These are phyloP conservation scores for Sceliomorpha sp. DNA, from an alignment of 2,888 invertebrate genomes.

Conservation along the genomic window DNA sequence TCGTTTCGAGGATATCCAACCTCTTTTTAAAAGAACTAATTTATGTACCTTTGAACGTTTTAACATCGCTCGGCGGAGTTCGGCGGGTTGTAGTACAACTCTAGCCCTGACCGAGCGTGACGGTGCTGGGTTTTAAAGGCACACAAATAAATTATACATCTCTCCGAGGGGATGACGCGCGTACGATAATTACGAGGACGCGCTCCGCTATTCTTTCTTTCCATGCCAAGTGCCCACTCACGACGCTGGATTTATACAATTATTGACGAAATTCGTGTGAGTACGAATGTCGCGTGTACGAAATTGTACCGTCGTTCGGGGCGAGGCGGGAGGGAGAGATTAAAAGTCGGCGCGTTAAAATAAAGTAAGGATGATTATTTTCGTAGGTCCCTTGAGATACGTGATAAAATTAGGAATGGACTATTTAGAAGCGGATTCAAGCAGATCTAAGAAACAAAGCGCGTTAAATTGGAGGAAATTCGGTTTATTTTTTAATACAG, in stretches of 20 bases:
- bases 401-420: too few relatives aligned
- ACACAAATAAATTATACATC: slow-evolving; percentile 71
- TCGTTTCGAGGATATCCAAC: slow-evolving; percentile 27
- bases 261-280: slow-evolving; percentile 34
- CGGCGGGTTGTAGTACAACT: slow-evolving; percentile 77
- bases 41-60: slow-evolving; percentile 56
- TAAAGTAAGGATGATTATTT: too few relatives aligned
- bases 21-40: slow-evolving; percentile 51
- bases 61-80: slow-evolving; percentile 60
- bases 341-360: too few relatives aligned
- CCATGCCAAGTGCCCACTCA: slow-evolving; percentile 23
- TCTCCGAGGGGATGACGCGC: slow-evolving; percentile 40
- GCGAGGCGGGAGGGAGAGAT: too few relatives aligned
- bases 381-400: too few relatives aligned
- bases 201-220: slow-evolving; percentile 47
- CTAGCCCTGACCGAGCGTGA: slow-evolving; percentile 73
- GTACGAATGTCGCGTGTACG: slow-evolving; percentile 24
- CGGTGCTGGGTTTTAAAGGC: slow-evolving; percentile 69
- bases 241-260: slow-evolving; percentile 32
- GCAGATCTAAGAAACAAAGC: too few relatives aligned
- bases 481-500: too few relatives aligned
- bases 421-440: too few relatives aligned
- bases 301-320: too few relatives aligned
- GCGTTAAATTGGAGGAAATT: too few relatives aligned
- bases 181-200: slow-evolving; percentile 53